Evolutionary conservation across 1,140 invertebrate genomes (phyloP).

Genomic region (Prorops nasuta): DNA sequence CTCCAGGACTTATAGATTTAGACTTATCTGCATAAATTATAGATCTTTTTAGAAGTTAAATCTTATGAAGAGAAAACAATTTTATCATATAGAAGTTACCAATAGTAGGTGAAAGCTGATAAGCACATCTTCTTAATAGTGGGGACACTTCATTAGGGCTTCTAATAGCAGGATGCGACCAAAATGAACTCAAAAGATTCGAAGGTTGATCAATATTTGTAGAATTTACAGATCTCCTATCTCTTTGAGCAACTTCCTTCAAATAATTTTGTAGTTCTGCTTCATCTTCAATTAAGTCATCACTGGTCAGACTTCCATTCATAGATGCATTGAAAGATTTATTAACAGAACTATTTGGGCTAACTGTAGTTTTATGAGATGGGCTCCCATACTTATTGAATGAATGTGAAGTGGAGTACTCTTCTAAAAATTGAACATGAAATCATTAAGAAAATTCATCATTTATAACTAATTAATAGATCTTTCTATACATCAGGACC

Average conservation of each 20-base stretch:
- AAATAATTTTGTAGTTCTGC: constrained; percentile 41
- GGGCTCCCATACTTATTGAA: constrained; percentile 38
- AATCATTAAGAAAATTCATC: not conserved
- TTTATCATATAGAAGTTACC: constrained; percentile 32
- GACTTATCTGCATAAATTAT: constrained; percentile 29
- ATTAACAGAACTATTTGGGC: constrained; percentile 36
- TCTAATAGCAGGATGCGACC: constrained; percentile 60
- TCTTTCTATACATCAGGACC: constrained; percentile 1
- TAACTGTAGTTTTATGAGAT: constrained; percentile 27
- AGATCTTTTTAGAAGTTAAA: not conserved
- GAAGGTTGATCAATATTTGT: constrained; percentile 45
- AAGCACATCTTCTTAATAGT: constrained; percentile 55
- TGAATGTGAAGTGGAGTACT: constrained; percentile 34
- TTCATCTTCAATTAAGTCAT: constrained; percentile 44
- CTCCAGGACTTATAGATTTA: constrained; percentile 50
- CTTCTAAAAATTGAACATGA: constrained; percentile 36
- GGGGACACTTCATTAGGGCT: constrained; percentile 57
- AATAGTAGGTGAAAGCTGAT: constrained; percentile 59
- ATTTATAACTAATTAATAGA: not conserved
- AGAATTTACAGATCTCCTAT: constrained; percentile 34
- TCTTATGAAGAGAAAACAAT: not conserved
- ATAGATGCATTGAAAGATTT: constrained; percentile 40
- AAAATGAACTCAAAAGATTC: constrained; percentile 58
- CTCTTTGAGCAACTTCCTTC: constrained; percentile 33
- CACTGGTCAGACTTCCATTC: constrained; percentile 39